A percentile compares a stretch with the other conserved stretches of the same genome.
Evolutionary conservation across 2,113 vertebrate genomes (phyloP).

Genomic region (Aplodontia rufa): DNA sequence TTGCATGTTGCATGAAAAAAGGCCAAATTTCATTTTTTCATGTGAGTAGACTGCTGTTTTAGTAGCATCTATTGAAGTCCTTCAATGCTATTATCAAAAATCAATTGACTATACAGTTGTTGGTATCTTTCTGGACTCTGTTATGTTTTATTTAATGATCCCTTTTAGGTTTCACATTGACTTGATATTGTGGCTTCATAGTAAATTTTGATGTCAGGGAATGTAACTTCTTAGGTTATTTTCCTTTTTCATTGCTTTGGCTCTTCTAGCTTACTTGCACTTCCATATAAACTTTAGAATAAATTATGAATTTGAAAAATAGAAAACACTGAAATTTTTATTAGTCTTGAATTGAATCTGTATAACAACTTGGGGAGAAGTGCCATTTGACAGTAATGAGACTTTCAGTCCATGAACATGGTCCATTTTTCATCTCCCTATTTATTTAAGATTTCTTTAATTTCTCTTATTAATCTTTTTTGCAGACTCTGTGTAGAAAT

Average conservation of each 20-base stretch:
- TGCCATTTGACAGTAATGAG: too few species aligned
- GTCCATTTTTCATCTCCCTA: neutral
- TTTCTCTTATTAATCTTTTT: neutral
- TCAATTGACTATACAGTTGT: neutral
- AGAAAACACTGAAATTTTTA: neutral
- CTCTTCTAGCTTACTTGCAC: neutral
- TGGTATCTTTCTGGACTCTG: neutral
- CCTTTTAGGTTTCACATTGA: neutral
- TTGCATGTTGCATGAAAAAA: neutral
- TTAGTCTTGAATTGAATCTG: neutral
- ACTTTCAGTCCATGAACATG: neutral
- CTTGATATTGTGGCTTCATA: neutral
- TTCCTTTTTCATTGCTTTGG: neutral
- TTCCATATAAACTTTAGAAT: neutral
- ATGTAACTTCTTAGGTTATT: neutral
- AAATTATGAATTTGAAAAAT: neutral
- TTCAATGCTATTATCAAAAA: neutral
- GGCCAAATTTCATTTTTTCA: neutral
- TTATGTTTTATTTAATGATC: neutral
- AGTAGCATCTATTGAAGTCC: neutral
- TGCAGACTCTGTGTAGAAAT: neutral
- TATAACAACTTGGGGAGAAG: neutral
- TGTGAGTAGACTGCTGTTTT: neutral
- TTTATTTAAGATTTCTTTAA: neutral
- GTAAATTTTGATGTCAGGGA: neutral